Percentiles rank a stretch among this genome's conserved stretches.
phyloP scores from a whole-genome alignment of 2,888 invertebrate genomes.

The Agrenia bidenticulata region DNA sequence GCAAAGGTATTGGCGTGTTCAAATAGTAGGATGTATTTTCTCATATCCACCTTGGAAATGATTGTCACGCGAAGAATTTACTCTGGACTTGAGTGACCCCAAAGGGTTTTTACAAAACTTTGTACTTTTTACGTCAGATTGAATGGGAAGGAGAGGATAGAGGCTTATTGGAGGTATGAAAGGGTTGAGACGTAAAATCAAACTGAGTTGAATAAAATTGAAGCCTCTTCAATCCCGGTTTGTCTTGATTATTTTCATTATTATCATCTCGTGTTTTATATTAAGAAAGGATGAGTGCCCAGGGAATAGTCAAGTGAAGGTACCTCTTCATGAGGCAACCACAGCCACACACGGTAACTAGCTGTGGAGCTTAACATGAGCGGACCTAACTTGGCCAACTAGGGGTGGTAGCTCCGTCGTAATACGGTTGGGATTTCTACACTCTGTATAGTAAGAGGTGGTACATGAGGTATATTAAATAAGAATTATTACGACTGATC shows the following conservation, averaged over 20 bases:
- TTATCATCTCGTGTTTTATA: background rate
- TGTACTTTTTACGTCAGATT: background rate
- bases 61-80: too few relatives aligned
- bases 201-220: constrained; percentile 2
- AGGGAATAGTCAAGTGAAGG: background rate
- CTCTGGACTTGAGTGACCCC: background rate
- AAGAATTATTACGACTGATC: too few relatives aligned
- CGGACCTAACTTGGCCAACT: too few relatives aligned
- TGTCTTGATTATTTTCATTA: constrained; percentile 5
- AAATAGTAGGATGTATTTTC: too few relatives aligned
- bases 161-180: constrained; percentile 2
- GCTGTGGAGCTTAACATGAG: too few relatives aligned
- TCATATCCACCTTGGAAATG: too few relatives aligned
- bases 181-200: background rate
- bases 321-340: background rate
- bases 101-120: background rate
- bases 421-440: too few relatives aligned
- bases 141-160: background rate
- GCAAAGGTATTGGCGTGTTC: too few relatives aligned
- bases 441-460: too few relatives aligned
- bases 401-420: too few relatives aligned
- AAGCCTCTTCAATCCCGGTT: constrained; percentile 10
- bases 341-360: too few relatives aligned
- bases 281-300: constrained; percentile 1
- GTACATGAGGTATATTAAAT: too few relatives aligned